Evolutionary conservation across 1,140 invertebrate species (phyloP), one percentile per base, ranked within the genome.

Genomic region (Oncopodura yosiiana): DNA sequence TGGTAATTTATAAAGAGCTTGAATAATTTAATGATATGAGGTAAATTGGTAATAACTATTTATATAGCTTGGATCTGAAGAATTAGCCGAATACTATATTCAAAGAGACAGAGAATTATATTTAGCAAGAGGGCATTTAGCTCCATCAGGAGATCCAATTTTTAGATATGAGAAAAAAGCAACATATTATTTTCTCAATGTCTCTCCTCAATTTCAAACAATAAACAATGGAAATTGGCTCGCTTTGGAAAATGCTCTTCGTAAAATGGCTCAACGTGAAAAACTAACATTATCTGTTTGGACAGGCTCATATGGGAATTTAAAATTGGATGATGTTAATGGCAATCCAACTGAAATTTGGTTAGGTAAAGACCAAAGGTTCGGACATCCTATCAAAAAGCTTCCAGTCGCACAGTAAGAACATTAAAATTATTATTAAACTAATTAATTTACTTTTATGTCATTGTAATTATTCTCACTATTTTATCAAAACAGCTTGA

Each of bases 201-300:
- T 71, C 3, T 77, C 74, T 3, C 79, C 79, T 2, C 79, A 79
- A 46, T 83, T 80, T 80, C 78, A 81, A 53, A 73, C 70, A 4
- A 77, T 82, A 55, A 81, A 81, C 58, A 76, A 71, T 44, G 77
- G 76, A 32, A 82, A 82, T 66, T 83, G 81, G 80, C 72, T 73
- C 0, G 63, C 27, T 34, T 27, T 49, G 46, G 36, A 55, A 53
- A 21, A 6, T 21, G 14, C 18, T 41, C 11, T 16, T 27, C 3
- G 56, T 42, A 21, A 41, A 16, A 36, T 36, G 16, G 56, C 56
- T 23, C 29, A 32, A 19, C 5, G 2, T 5, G 49, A 32, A 26
- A 24, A 24, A 3, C n/a, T 16, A 1, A 45, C 26, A 3, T 19
- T 65, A 9, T 54, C 38, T 16, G 51, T 65, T 32, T 65, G 57